These are phyloP conservation scores for Salmo trutta DNA, from an alignment of 2,797 vertebrate genomes.

Conservation along the genomic window DNA sequence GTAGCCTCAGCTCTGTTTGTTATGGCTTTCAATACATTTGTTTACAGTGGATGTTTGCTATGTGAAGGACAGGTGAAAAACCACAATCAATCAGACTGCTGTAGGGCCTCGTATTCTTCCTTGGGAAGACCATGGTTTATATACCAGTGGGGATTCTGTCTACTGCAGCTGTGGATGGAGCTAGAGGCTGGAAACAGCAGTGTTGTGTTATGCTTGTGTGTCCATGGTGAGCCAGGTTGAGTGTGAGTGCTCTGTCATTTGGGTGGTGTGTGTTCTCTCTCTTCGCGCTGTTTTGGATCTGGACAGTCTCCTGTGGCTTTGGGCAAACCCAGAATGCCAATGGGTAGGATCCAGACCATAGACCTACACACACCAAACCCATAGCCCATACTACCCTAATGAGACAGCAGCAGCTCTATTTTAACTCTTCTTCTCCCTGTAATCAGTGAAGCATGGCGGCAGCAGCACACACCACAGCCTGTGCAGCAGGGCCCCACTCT, in stretches of 20 bases:
- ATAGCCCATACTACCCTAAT: slow-evolving; percentile 46
- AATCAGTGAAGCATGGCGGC: slow-evolving; percentile 57
- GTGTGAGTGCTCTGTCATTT: not conserved
- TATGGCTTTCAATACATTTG: slow-evolving; percentile 35
- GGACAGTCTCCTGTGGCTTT: slow-evolving; percentile 52
- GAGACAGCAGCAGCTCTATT: slow-evolving; percentile 49
- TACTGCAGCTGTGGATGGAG: slow-evolving; percentile 41
- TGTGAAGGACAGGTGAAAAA: slow-evolving; percentile 46
- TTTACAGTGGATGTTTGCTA: slow-evolving; percentile 46
- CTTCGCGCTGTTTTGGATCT: slow-evolving; percentile 37
- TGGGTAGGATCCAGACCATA: slow-evolving; percentile 45
- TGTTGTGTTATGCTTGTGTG: slow-evolving; percentile 7
- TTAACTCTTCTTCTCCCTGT: slow-evolving; percentile 53
- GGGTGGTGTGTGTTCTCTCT: slow-evolving; percentile 31
- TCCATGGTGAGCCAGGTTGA: slow-evolving; percentile 12
- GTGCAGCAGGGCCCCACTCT: slow-evolving; percentile 14
- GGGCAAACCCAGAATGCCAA: slow-evolving; percentile 52
- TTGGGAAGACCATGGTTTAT: slow-evolving; percentile 51
- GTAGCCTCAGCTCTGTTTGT: slow-evolving; percentile 27
- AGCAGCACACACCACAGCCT: slow-evolving; percentile 40
- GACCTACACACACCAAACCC: slow-evolving; percentile 26
- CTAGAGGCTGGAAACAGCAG: slow-evolving; percentile 27
- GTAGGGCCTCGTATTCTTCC: slow-evolving; percentile 45
- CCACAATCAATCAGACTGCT: slow-evolving; percentile 37
- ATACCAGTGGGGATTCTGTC: slow-evolving; percentile 39